A percentile compares a stretch with the other conserved stretches of the same genome.
These are phyloP conservation scores for Craterocephalus amniculus DNA, from an alignment of 2,797 vertebrate species.

Conservation along the genomic window DNA sequence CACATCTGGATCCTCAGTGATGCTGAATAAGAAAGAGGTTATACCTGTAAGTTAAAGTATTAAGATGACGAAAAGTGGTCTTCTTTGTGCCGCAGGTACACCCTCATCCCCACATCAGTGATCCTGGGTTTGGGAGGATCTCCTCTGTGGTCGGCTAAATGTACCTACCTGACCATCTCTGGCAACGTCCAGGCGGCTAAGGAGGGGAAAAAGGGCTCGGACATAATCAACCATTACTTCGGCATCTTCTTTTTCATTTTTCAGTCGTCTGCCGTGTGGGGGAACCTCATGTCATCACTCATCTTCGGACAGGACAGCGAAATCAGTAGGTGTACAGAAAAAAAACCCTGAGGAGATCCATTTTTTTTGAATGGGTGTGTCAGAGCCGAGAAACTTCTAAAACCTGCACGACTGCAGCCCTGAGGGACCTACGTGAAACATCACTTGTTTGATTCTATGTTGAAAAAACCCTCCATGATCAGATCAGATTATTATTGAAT, in stretches of 20 bases:
- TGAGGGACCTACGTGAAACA: too few species aligned
- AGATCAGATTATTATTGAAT: too few species aligned
- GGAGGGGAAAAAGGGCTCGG: slow-evolving; percentile 78
- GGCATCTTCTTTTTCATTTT: slow-evolving; percentile 96
- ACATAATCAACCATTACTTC: slow-evolving; percentile 92
- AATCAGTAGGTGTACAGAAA: slow-evolving; percentile 73
- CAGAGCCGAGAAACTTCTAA: too few species aligned
- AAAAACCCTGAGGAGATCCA: background rate
- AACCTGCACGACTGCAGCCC: too few species aligned
- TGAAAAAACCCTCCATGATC: too few species aligned
- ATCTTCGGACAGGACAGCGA: slow-evolving; percentile 85
- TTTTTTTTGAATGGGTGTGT: too few species aligned
- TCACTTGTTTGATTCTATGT: too few species aligned
- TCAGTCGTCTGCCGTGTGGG: slow-evolving; percentile 93
- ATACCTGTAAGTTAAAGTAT: background rate
- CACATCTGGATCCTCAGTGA: too few species aligned
- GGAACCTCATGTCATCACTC: slow-evolving; percentile 95
- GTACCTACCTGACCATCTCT: slow-evolving; percentile 90
- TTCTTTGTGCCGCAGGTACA: slow-evolving; percentile 83
- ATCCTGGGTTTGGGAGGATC: slow-evolving; percentile 93
- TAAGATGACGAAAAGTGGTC: background rate
- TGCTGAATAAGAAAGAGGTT: too few species aligned
- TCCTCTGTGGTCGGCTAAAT: slow-evolving; percentile 94
- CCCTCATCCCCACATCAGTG: slow-evolving; percentile 90
- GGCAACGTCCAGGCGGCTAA: slow-evolving; percentile 82